Evolutionary conservation across 1,140 invertebrate species (phyloP), one percentile per base, ranked within the genome.

Genomic region (Euura lappo): DNA sequence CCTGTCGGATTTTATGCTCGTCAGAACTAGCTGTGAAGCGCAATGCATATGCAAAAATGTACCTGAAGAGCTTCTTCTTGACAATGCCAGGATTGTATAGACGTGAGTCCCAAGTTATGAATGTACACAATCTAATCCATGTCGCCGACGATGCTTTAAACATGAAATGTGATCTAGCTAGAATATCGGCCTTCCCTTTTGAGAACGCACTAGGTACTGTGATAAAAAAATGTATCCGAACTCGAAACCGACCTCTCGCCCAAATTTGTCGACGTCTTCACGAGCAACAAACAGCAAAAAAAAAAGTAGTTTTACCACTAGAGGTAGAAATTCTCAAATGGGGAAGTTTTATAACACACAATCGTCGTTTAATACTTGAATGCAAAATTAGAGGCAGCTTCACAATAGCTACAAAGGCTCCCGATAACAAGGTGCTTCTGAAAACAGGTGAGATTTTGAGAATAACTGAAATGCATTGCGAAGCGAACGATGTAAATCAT

Each of bases 61-160:
- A 73, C 2, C 47, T 74, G 44, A 51, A 66, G 51, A 68, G 28
- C 64, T 77, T 77, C 71, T 72, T 74, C 69, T 7, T 6, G 13
- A 6, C 44, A 11, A 47, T 73, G 43, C 71, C 70, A 13, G 5
- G 44, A n/a, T 67, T 65, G 13, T 75, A 77, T 65, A 71, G 72
- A 1, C 8, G 2, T 13, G 70, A 71, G 68, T 69, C 71, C 7
- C 44, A 69, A 5, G 44, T 74, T 3, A 70, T 75, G n/a, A 77
- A 69, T 51, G 44, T 75, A 42, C 76, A 77, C 45, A 77, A 77
- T 66, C 66, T 77, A 8, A 42, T 67, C 42, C 74, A 72, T 13
- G 28, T 72, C 6, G 65, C 71, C 28, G 64, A 70, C 64, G 75
- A 77, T 51, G 72, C 75, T 28, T 65, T 44, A 13, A 68, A 71